Evolutionary conservation across 1,140 invertebrate species (phyloP).

Genomic region (Adelges cooleyi): DNA sequence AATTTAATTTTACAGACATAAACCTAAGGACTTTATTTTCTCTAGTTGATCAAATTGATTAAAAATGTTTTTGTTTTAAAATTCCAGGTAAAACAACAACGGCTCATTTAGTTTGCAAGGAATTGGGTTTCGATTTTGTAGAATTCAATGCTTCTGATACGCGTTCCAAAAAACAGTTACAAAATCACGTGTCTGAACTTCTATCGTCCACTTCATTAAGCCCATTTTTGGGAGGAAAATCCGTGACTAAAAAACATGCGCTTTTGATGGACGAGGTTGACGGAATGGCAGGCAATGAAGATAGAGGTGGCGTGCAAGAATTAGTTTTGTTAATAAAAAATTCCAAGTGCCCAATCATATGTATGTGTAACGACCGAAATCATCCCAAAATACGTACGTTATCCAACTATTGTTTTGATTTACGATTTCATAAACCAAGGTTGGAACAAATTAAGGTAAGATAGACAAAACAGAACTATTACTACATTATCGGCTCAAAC

Average conservation of each 20-base stretch:
- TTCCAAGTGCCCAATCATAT: slow-evolving; percentile 85
- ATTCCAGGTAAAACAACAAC: slow-evolving; percentile 75
- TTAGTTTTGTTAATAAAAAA: slow-evolving; percentile 85
- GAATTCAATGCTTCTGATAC: slow-evolving; percentile 98
- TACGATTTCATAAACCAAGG: slow-evolving; percentile 69
- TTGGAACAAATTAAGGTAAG: slow-evolving; percentile 80
- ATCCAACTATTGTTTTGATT: slow-evolving; percentile 88
- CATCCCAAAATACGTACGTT: slow-evolving; percentile 89
- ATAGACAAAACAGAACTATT: not conserved
- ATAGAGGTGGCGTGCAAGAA: slow-evolving; percentile 92
- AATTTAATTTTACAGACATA: no score
- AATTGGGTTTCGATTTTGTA: slow-evolving; percentile 77
- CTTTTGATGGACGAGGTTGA: slow-evolving; percentile 99
- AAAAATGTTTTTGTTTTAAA: slow-evolving; percentile 21
- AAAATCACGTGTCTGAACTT: slow-evolving; percentile 67
- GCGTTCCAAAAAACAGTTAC: slow-evolving; percentile 76
- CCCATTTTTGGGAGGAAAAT: slow-evolving; percentile 33
- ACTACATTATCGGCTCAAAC: not conserved
- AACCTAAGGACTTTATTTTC: no score
- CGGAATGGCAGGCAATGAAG: slow-evolving; percentile 99
- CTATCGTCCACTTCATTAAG: slow-evolving; percentile 59
- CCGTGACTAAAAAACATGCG: slow-evolving; percentile 58
- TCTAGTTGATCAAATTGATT: not conserved
- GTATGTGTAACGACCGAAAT: slow-evolving; percentile 96
- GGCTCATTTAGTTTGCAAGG: slow-evolving; percentile 66